These are phyloP conservation scores for Ceryle rudis DNA, from an alignment of 2,797 vertebrate species.

Conservation along the genomic window DNA sequence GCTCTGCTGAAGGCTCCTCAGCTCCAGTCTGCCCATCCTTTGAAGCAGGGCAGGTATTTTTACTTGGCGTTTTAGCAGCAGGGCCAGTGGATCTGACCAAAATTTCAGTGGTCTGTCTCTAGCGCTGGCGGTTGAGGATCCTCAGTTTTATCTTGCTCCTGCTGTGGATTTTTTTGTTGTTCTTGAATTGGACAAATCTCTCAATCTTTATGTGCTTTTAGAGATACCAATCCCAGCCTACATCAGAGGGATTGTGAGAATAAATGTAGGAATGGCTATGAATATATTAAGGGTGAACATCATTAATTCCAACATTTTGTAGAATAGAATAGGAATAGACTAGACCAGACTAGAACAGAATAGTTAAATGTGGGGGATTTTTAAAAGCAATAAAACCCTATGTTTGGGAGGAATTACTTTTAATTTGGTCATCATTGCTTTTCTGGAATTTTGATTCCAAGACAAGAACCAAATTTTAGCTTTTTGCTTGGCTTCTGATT, in stretches of 20 bases:
- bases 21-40: neutral
- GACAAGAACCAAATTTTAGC: rapidly evolving
- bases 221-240: neutral
- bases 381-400: neutral
- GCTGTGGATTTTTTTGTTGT: neutral
- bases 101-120: neutral
- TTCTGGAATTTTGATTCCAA: neutral
- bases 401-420: neutral
- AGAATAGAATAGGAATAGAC: neutral
- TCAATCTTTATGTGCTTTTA: neutral
- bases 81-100: neutral
- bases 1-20: neutral
- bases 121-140: neutral
- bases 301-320: neutral
- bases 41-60: neutral
- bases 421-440: neutral
- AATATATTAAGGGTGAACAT: neutral
- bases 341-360: neutral
- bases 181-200: neutral
- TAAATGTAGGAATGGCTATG: neutral
- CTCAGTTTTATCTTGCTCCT: neutral
- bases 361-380: neutral
- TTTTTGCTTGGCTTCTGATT: neutral
- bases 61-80: neutral
- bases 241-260: neutral